A percentile compares a stretch with the other conserved stretches of the same genome.
Conservation (phyloP, 2,113 vertebrate species). For the Microtus pennsylvanicus region DNA sequence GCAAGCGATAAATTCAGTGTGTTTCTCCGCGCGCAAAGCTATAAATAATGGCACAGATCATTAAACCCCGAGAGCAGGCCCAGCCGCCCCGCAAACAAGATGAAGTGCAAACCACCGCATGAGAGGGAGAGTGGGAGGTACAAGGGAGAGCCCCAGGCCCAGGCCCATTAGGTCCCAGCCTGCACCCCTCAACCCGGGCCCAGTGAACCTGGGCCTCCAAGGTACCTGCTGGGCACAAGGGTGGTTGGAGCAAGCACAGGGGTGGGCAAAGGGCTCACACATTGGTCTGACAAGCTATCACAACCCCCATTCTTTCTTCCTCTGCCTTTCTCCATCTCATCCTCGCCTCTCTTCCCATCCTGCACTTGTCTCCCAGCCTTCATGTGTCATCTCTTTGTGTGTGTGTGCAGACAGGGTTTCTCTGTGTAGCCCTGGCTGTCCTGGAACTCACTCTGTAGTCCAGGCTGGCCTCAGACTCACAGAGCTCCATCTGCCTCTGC, state of each 20-base stretch:
- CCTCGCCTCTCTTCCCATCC: background rate
- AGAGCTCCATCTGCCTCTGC: background rate
- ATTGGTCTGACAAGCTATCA: background rate
- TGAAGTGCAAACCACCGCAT: constrained; percentile 81
- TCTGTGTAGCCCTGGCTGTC: background rate
- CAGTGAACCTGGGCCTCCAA: background rate
- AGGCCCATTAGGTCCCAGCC: background rate
- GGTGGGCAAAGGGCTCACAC: background rate
- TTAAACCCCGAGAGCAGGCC: constrained; percentile 85
- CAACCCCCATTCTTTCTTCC: background rate
- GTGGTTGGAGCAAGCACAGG: background rate
- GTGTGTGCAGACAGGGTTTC: background rate
- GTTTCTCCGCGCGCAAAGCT: constrained; percentile 83
- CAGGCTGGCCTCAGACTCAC: background rate
- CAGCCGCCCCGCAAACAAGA: constrained; percentile 82
- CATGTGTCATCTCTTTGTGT: background rate
- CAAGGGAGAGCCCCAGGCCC: constrained; percentile 50
- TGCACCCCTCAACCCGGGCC: background rate
- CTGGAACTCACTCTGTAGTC: background rate
- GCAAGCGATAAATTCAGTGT: constrained; percentile 86
- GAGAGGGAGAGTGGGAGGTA: constrained; percentile 65
- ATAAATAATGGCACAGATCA: constrained; percentile 87
- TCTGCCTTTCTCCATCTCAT: background rate
- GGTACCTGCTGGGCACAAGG: background rate
- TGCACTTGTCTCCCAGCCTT: background rate